Base-by-base conservation (phyloP, 1,140 invertebrate genomes). In the Polyergus mexicanus region DNA sequence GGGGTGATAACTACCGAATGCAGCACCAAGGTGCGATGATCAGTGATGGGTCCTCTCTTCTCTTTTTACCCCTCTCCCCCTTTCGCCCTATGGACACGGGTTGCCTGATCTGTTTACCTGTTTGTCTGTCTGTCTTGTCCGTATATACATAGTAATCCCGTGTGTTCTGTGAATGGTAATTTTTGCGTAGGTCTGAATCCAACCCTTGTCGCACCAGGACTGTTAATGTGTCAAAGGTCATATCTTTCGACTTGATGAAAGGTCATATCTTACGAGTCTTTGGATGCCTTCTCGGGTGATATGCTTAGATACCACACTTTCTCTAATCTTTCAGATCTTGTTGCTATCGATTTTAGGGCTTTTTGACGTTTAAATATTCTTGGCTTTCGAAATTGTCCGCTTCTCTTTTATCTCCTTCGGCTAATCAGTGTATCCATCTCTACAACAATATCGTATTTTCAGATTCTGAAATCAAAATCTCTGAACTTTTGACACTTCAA, bases 1-100 rank as follows among this genome's bases (percentile, higher is more conserved):
- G 85, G 76, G 83, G 62, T 84, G 86, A 84, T 83, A 85, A 72
- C 78, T 88, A 69, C 78, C 78, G 89, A 71, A 90, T 90, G 89
- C 89, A 90, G 88, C 86, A 87, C 71, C 89, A 90, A 90, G 89
- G 89, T 90, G 89, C 88, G 89, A 74, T 71, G 76, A 80, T 88
- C 83, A 74, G 66, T 85, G 85, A 87, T n/a, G n/a, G 54, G 25
- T 47, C 16, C 32, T 60, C 35, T 69, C 35, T 41, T 72, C 51
- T 78, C 63, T 68, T 83, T 28, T 11, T 25, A 16, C 32, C 47
- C 22, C 22, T 22, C 28, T 35, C n/a, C n/a, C 28, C 41, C 13
- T 32, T 41, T 51, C 13, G 47, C 47, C 47, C 54, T 44, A 38
- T 47, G 56, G 56, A 72, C 19, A 83, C 47, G 19, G 47, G 28